These are phyloP conservation scores for Natator depressus DNA, from an alignment of 2,113 vertebrate genomes.

Conservation along the genomic window DNA sequence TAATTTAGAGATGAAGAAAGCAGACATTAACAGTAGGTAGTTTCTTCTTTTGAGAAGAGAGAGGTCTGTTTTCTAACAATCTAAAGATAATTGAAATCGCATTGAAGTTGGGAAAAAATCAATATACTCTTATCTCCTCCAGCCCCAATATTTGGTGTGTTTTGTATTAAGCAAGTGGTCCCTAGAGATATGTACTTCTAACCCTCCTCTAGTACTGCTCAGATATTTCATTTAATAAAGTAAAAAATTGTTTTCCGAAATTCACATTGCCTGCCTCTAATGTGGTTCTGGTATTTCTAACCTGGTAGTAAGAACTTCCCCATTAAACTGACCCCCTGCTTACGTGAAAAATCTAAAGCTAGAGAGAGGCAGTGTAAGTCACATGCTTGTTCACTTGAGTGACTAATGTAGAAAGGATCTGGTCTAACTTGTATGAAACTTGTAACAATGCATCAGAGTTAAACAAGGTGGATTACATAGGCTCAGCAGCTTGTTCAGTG, in stretches of 20 bases:
- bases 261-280: not conserved
- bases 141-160: not conserved
- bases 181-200: not conserved
- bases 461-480: constrained; percentile 26
- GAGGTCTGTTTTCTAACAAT: not conserved
- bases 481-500: not conserved
- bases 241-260: accelerated
- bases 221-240: not conserved
- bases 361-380: not conserved
- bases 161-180: not conserved
- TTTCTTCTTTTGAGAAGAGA: not conserved
- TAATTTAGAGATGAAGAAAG: not conserved
- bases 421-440: constrained; percentile 37
- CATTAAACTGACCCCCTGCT: not conserved
- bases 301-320: not conserved
- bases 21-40: not conserved
- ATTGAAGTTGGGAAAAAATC: not conserved
- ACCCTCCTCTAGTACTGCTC: not conserved
- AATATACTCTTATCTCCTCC: not conserved
- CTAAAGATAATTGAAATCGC: not conserved
- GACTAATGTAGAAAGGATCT: constrained; percentile 59
- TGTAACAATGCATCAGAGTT: constrained; percentile 51
- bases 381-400: constrained; percentile 29
- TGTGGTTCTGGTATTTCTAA: accelerated
- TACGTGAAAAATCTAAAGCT: not conserved